Evolutionary conservation across 1,140 invertebrate genomes (phyloP).

Genomic region (Cydia amplana): DNA sequence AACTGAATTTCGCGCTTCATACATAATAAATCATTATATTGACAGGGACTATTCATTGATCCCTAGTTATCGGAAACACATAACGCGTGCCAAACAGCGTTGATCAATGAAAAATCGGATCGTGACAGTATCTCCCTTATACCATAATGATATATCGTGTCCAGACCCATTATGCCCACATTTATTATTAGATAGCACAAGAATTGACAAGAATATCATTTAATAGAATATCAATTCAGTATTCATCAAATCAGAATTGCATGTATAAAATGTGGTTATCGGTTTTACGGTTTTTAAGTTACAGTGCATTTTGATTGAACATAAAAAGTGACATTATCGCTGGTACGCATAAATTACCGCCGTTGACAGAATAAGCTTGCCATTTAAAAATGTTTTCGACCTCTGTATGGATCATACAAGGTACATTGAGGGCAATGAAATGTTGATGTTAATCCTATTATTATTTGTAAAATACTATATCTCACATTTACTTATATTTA

Average conservation of each 20-base stretch:
- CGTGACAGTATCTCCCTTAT: slow-evolving; percentile 63
- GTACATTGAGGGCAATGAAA: not conserved
- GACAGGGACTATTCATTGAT: slow-evolving; percentile 61
- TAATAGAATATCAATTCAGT: slow-evolving; percentile 69
- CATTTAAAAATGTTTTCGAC: slow-evolving; percentile 12
- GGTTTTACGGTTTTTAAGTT: slow-evolving; percentile 54
- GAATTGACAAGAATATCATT: slow-evolving; percentile 58
- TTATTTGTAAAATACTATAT: not conserved
- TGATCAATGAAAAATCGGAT: slow-evolving; percentile 67
- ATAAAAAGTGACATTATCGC: slow-evolving; percentile 27
- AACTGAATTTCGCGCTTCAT: slow-evolving; percentile 46
- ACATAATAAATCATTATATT: slow-evolving; percentile 68
- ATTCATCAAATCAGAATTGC: slow-evolving; percentile 62
- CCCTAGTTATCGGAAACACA: slow-evolving; percentile 68
- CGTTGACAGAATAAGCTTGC: slow-evolving; percentile 27
- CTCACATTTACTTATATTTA: no score
- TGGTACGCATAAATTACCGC: slow-evolving; percentile 27
- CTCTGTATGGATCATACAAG: not conserved
- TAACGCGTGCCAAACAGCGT: slow-evolving; percentile 64
- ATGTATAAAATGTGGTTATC: slow-evolving; percentile 60
- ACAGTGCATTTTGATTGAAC: slow-evolving; percentile 39
- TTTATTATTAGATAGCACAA: slow-evolving; percentile 39
- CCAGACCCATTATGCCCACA: slow-evolving; percentile 32
- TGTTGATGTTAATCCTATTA: not conserved
- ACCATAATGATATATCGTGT: slow-evolving; percentile 62